Evolutionary conservation across 2,888 invertebrate genomes (phyloP).

Genomic region (Tetragonisca angustula): DNA sequence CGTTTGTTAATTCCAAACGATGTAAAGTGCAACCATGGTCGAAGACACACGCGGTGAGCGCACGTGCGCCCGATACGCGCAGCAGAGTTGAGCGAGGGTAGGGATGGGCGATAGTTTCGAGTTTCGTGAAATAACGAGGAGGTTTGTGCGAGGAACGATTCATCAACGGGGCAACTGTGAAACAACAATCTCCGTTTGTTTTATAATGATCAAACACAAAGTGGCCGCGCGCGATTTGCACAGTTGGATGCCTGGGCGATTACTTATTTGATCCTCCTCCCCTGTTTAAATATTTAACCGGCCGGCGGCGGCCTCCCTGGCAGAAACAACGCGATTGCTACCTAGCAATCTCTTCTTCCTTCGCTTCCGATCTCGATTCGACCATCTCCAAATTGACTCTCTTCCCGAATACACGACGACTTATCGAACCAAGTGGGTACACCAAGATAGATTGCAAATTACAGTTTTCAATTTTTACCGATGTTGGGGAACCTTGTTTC

Average conservation of each 20-base stretch:
- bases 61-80: background rate
- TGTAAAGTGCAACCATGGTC: constrained; percentile 27
- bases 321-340: background rate
- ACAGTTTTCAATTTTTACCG: no score
- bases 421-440: no score
- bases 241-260: background rate
- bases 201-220: constrained; percentile 12
- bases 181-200: constrained; percentile 33
- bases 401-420: no score
- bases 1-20: constrained; percentile 52
- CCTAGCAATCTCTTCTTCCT: background rate
- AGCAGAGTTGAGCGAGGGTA: background rate
- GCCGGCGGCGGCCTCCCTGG: background rate
- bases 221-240: constrained; percentile 1
- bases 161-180: constrained; percentile 25
- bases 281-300: background rate
- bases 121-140: constrained; percentile 38
- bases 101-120: background rate
- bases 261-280: constrained; percentile 15
- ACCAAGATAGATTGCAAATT: no score
- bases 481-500: no score
- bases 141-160: constrained; percentile 18
- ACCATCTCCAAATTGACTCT: no score
- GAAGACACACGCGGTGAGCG: no score
- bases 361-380: background rate